Evolutionary conservation across 2,797 vertebrate genomes (phyloP).

Genomic region (Eremophila alpestris): DNA sequence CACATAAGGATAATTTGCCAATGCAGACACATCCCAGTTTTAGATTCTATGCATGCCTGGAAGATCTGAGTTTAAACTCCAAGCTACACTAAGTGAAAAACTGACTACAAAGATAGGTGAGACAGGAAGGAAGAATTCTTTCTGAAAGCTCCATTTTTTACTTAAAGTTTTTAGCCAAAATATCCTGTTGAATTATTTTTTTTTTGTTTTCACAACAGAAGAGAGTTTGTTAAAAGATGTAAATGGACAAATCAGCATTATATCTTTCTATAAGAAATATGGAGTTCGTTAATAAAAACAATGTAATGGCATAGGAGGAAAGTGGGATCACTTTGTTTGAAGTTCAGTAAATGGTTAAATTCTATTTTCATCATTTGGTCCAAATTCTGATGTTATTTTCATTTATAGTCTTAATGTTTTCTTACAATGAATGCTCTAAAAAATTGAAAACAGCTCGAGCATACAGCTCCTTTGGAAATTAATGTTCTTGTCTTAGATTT

Average conservation of each 20-base stretch:
- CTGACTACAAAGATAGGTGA: background rate
- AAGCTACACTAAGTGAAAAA: background rate
- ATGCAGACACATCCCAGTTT: background rate
- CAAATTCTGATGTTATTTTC: conserved; percentile 9
- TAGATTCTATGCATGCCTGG: background rate
- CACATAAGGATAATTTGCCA: background rate
- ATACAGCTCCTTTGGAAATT: background rate
- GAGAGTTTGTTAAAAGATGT: background rate
- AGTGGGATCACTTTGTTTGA: background rate
- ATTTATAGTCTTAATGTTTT: background rate
- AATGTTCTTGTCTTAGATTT: background rate
- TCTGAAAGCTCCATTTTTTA: background rate
- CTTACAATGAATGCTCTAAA: background rate
- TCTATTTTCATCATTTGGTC: conserved; percentile 2
- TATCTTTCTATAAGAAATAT: background rate
- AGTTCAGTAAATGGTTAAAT: conserved; percentile 5
- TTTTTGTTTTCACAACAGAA: background rate
- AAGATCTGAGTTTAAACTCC: background rate
- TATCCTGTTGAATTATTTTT: background rate
- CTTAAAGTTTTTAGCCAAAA: background rate
- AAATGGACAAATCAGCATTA: background rate
- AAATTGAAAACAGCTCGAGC: background rate
- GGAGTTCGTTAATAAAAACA: background rate
- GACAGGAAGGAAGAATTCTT: background rate
- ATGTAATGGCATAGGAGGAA: background rate